Base-by-base conservation (phyloP, 2,113 vertebrate genomes). In the Stercorarius parasiticus region DNA sequence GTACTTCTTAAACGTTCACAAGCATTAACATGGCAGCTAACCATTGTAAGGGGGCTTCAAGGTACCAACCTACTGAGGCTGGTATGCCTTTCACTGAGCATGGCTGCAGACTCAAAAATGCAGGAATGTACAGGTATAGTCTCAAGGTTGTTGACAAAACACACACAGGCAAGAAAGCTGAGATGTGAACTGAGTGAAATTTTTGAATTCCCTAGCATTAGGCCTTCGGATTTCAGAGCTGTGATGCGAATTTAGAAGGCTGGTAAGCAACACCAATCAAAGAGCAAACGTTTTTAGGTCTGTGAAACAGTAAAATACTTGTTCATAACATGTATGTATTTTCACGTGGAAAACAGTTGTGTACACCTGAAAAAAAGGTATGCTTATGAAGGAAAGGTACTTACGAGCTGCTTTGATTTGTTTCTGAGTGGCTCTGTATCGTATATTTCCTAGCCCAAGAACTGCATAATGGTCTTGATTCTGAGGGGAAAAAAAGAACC, bases 381-480 rank as follows among this genome's bases (percentile, higher is more conserved):
- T 6, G 4, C 15, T 85, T 16, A 38, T 9, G 11, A 70, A 47
- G 20, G 19, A 34, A 53, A 88, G 88, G 77, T 96, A 99, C 99
- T 99, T 97, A 99, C 99, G 99, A 66, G 99, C 99, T 97, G 99
- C 98, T 99, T 99, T 99, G 97, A 99, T 99, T 97, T 99, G 99
- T 94, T 99, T 99, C 97, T 99, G 99, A 47, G 99, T 99, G 52
- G 99, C 99, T 97, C 98, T 99, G 98, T 99, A 99, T 91, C 99
- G 98, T 97, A 99, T 65, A 83, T 99, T 98, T 88, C 98, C 98
- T 36, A 99, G 97, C 72, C 99, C 99, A 73, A 99, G 98, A 89
- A 99, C 99, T 79, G 99, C 98, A 93, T 99, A 99, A 97, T 99
- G 99, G 98, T 99, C 99, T 96, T 99, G 99, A 98, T 99, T 99